Evolutionary conservation across 2,113 vertebrate genomes (phyloP).

Genomic region (Pollachius pollachius): DNA sequence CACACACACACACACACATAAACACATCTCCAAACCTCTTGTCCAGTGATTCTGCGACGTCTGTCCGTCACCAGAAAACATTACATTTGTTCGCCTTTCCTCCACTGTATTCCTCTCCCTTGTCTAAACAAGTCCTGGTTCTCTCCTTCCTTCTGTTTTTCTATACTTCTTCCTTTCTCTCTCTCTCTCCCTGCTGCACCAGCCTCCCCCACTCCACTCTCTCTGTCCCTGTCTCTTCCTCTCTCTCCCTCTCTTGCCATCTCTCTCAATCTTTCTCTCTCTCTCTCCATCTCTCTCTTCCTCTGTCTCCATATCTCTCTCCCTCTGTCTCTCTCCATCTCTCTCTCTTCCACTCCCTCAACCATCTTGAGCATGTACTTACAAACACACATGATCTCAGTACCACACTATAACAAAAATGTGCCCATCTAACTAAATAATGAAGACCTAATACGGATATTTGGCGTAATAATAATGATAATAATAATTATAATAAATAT

Average conservation of each 20-base stretch:
- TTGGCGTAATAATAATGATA: too few relatives aligned
- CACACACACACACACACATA: too few relatives aligned
- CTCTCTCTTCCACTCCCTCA: neutral
- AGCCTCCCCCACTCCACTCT: neutral
- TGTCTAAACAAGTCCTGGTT: neutral
- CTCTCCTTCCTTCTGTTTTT: neutral
- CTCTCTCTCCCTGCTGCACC: constrained; percentile 6
- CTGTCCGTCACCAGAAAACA: too few relatives aligned
- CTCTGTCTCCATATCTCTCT: neutral
- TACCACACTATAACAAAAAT: neutral
- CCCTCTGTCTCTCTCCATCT: neutral
- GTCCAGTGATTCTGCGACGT: too few relatives aligned
- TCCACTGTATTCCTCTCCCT: neutral
- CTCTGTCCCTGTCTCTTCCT: neutral
- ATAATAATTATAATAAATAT: too few relatives aligned
- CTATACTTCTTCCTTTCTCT: neutral
- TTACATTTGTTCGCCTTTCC: too few relatives aligned
- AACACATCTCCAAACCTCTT: too few relatives aligned
- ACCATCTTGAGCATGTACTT: neutral
- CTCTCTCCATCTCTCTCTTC: neutral
- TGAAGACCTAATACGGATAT: too few relatives aligned
- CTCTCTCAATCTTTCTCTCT: neutral
- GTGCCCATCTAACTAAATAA: too few relatives aligned
- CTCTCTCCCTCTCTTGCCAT: neutral
- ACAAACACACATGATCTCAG: neutral